Evolutionary conservation across 2,888 invertebrate species (phyloP), one percentile per base, ranked within the genome.

Genomic region (Bombylius discolor): DNA sequence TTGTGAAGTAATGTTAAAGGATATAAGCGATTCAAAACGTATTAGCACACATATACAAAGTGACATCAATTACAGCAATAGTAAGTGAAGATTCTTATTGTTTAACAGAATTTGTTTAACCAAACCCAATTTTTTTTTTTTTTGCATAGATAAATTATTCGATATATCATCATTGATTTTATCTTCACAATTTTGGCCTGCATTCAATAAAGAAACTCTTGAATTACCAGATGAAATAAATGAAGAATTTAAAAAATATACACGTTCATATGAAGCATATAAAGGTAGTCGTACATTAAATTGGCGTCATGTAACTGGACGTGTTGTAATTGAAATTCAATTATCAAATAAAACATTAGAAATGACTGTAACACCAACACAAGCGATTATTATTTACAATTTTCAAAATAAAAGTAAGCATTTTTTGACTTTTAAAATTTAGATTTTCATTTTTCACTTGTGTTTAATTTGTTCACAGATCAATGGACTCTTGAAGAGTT

Each of bases 141-240:
- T 39, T 49, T 23, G 57, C 56, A 52, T 47, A 63, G 70, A 63
- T 60, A 70, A 82, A 72, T 73, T 76, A 48, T 82, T 89, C 60
- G 81, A 83, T 33, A 80, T 88, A 36, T 84, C 84, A 62, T 88
- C 93, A 2, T 83, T 97, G 75, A 92, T 98, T 63, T 78, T 99
- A n/a, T 98, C 97, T 0, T 93, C 94, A 4, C 96, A 98, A 71
- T 99, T 97, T 77, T 99, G 98, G 98, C 98, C 98, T 1, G 84
- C 90, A 9, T 94, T 97, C 64, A 91, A 95, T 69, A 95, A 96
- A 71, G 95, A 96, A 73, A 89, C 87, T 63, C 76, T 97, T 23
- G 88, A 92, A 67, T 74, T 97, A 50, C 96, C 96, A 1, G 80
- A 81, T 36, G 79, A 82, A 66, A 83, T 96, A 50, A 84, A 87